A percentile compares a stretch with the other conserved stretches of the same genome.
Evolutionary conservation across 1,140 invertebrate species (phyloP).

Genomic region (Monochamus saltuarius): DNA sequence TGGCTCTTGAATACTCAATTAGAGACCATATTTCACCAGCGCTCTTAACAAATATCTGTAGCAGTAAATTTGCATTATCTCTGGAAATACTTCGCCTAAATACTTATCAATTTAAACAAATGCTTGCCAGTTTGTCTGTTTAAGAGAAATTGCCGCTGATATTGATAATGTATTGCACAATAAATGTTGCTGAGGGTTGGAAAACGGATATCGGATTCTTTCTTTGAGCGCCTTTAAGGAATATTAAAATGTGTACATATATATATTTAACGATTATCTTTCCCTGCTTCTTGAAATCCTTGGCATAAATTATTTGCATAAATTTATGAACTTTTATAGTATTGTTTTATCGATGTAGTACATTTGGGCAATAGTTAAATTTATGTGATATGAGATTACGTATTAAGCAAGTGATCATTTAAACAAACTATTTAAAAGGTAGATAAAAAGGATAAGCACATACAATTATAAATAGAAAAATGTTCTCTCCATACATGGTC

Average conservation of each 20-base stretch:
- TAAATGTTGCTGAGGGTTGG: conserved; percentile 10
- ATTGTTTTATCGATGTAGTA: too few species aligned
- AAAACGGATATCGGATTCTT: neutral
- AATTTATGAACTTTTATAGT: too few species aligned
- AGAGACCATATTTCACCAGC: conserved; percentile 24
- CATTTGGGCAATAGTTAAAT: too few species aligned
- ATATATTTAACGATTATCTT: neutral
- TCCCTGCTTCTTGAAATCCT: neutral
- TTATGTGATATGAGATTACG: too few species aligned
- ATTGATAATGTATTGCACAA: conserved; percentile 15
- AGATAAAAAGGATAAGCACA: too few species aligned
- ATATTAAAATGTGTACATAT: neutral
- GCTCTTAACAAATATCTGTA: conserved; percentile 16
- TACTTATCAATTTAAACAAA: conserved; percentile 28
- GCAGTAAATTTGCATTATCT: conserved; percentile 27
- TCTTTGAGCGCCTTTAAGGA: neutral
- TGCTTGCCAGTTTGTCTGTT: conserved; percentile 17
- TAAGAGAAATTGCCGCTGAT: conserved; percentile 5
- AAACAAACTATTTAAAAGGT: too few species aligned
- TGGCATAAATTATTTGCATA: neutral
- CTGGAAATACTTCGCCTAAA: conserved; percentile 18
- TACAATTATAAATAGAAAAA: too few species aligned
- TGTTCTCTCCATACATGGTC: too few species aligned
- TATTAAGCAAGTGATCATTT: too few species aligned
- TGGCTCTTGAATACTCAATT: conserved; percentile 35